Evolutionary conservation across 2,113 vertebrate species (phyloP).

Genomic region (Trinectes maculatus): DNA sequence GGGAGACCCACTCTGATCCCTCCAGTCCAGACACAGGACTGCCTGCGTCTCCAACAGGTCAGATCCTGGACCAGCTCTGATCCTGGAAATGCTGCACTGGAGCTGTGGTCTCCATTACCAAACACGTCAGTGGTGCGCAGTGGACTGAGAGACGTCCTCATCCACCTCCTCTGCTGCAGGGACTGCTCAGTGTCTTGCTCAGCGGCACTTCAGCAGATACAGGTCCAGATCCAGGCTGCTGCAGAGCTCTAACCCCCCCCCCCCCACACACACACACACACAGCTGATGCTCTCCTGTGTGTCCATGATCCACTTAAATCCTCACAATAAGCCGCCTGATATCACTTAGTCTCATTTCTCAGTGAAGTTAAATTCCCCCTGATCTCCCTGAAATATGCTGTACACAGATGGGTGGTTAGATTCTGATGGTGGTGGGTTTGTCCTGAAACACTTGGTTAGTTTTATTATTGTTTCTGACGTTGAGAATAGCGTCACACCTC

Average conservation of each 20-base stretch:
- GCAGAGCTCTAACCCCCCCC: conserved; percentile 1
- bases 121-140: conserved; percentile 34
- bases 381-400: too few species aligned
- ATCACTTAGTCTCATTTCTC: neutral
- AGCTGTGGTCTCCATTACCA: conserved; percentile 55
- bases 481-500: too few species aligned
- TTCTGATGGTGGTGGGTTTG: too few species aligned
- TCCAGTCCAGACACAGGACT: neutral
- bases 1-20: conserved; percentile 17
- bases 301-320: neutral
- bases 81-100: conserved; percentile 50
- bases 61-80: conserved; percentile 11
- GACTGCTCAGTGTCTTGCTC: conserved; percentile 18
- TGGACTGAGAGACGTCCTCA: neutral
- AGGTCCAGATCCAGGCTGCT: neutral
- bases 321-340: neutral
- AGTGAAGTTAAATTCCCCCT: too few species aligned
- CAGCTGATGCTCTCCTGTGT: neutral
- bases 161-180: neutral
- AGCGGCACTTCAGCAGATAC: conserved; percentile 16
- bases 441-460: too few species aligned
- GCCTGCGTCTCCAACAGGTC: conserved; percentile 17
- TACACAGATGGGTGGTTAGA: too few species aligned
- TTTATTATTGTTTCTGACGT: too few species aligned
- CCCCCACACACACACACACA: too few species aligned